Base-by-base conservation (phyloP, 37 sponge, comb jelly and placozoan species). In the Diacarnus erythraeanus region DNA sequence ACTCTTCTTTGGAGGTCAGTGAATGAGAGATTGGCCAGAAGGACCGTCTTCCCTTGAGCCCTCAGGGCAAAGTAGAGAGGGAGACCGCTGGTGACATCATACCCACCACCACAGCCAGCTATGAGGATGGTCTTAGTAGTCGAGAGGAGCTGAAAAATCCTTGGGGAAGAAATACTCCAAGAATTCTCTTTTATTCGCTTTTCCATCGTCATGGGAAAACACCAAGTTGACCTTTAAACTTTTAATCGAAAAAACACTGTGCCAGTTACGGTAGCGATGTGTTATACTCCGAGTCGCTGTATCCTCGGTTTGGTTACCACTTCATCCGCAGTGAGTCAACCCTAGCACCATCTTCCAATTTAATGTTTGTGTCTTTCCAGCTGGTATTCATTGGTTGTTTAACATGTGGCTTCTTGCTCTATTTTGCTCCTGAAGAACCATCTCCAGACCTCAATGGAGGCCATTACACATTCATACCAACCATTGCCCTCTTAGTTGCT, bases 31-130 rank as follows among this genome's bases (percentile, higher is more conserved):
- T 87, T 92, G n/a, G 79, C 86, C 20, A 88, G 76, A 66, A 65
- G 36, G 6, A 88, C 86, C 8, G 22, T 37, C 59, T 86, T 87
- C 27, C 88, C 93, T 71, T 80, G 74, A 0, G 66, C 34, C 34
- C 1, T 59, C 25, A 92, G 82, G 58, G 77, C 65, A 42, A 80
- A 83, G 69, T 80, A 83, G 3, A 92, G 77, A 1, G 93, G 93
- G 1, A 92, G 78, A 3, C 82, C 88, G 59, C 88, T 87, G 29
- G 79, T 47, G 21, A 87, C 26, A 59, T 92, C 93, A 74, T 87
- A 92, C 15, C 93, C 93, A 1, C 88, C 93, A 20, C 93, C 88
- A 77, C 86, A 86, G 0, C 88, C 88, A 30, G 86, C 79, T 23
- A 88, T 35, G 0, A 92, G 76, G 5, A 88, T 61, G 20, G 34